Conservation (phyloP, 2,797 vertebrate genomes). For the Rhincodon typus region DNA sequence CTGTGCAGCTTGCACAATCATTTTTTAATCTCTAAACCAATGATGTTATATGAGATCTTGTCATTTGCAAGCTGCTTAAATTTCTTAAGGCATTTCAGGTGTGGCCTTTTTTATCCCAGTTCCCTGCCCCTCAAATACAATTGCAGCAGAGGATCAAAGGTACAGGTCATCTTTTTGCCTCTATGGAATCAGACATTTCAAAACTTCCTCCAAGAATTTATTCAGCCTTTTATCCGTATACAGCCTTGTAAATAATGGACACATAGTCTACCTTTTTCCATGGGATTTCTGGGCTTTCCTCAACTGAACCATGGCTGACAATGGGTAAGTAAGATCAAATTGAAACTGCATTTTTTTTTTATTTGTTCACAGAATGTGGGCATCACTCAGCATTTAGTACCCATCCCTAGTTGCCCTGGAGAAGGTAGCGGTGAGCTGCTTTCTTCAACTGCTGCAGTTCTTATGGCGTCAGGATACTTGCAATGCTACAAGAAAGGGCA, state of each 20-base stretch:
- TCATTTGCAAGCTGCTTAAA: neutral
- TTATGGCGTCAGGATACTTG: no score
- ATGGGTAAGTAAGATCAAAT: neutral
- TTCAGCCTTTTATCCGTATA: neutral
- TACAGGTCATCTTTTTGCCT: neutral
- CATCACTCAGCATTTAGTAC: no score
- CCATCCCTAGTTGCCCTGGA: no score
- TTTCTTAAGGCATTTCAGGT: neutral
- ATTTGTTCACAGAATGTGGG: no score
- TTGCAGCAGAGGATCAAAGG: neutral
- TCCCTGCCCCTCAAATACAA: neutral
- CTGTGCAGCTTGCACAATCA: no score
- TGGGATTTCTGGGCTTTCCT: neutral
- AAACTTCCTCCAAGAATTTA: neutral
- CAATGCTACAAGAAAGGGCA: no score
- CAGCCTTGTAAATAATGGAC: neutral
- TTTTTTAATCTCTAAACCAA: neutral
- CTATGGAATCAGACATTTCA: neutral
- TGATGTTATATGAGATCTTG: neutral
- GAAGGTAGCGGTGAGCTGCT: no score
- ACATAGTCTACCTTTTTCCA: neutral
- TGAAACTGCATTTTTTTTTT: neutral
- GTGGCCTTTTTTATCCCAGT: neutral
- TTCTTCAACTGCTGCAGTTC: no score
- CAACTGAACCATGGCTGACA: neutral